These are phyloP conservation scores for Lasiommata megera DNA, from an alignment of 2,888 invertebrate genomes.

Conservation along the genomic window DNA sequence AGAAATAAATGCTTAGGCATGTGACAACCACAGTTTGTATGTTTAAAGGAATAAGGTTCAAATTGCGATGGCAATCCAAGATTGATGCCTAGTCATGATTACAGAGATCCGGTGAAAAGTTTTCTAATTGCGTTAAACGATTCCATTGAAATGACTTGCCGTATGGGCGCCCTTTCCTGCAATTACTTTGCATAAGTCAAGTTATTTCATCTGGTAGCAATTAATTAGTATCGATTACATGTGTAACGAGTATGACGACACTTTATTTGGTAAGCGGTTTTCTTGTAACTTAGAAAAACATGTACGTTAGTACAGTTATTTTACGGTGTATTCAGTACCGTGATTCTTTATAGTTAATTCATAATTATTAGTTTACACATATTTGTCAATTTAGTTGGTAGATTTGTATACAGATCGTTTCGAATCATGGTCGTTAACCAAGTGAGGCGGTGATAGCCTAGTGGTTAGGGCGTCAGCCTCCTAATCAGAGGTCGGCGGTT, in stretches of 20 bases:
- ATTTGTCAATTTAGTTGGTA: too few relatives aligned
- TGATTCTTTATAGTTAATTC: too few relatives aligned
- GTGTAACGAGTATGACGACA: neutral
- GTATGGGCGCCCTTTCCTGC: constrained; percentile 12
- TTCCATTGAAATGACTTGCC: constrained; percentile 7
- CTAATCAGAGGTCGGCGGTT: too few relatives aligned
- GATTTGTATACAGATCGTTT: too few relatives aligned
- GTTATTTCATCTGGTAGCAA: neutral
- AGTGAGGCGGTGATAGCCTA: too few relatives aligned
- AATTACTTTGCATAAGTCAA: constrained; percentile 25
- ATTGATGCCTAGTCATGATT: constrained; percentile 8
- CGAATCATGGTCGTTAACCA: too few relatives aligned
- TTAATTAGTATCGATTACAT: constrained; percentile 13
- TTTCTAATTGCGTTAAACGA: constrained; percentile 15
- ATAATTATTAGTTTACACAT: too few relatives aligned
- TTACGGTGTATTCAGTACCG: too few relatives aligned
- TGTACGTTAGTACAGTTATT: neutral
- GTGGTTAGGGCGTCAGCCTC: too few relatives aligned
- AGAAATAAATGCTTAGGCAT: neutral
- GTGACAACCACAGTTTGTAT: neutral
- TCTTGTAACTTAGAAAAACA: neutral
- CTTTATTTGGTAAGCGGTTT: neutral
- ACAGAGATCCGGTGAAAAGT: constrained; percentile 13
- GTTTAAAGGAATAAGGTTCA: neutral
- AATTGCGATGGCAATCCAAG: neutral